These are phyloP conservation scores for Petaurus breviceps DNA, from an alignment of 2,113 vertebrate genomes.

Conservation along the genomic window DNA sequence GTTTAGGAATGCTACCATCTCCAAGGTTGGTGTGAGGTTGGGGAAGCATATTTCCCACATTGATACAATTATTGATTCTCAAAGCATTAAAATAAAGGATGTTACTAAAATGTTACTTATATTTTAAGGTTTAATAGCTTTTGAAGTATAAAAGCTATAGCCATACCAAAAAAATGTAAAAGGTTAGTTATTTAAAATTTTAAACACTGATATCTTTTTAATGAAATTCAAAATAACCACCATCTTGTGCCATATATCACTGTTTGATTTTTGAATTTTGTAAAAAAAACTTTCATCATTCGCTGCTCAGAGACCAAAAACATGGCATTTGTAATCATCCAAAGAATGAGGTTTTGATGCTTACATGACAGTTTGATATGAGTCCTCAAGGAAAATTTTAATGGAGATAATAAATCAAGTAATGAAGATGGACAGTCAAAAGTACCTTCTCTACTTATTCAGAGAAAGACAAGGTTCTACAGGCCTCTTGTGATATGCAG, in stretches of 20 bases:
- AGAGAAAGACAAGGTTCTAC: not conserved
- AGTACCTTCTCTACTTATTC: not conserved
- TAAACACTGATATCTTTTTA: not conserved
- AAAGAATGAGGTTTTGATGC: not conserved
- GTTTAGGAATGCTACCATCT: not conserved
- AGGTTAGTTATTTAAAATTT: not conserved
- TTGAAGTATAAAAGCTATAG: not conserved
- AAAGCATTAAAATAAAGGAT: not conserved
- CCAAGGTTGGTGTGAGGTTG: no score
- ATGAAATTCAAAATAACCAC: not conserved
- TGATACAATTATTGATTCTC: not conserved
- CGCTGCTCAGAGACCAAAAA: not conserved
- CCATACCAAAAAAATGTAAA: not conserved
- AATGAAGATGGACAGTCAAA: not conserved
- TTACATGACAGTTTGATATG: not conserved
- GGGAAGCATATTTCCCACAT: not conserved
- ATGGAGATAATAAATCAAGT: not conserved
- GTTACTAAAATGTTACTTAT: not conserved
- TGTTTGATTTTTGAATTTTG: not conserved
- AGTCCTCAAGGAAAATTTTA: not conserved
- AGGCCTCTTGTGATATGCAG: not conserved
- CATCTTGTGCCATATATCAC: not conserved
- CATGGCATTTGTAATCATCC: not conserved
- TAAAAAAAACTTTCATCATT: not conserved
- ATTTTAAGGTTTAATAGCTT: not conserved